phyloP scores from a whole-genome alignment of 2,888 invertebrate genomes.

The Nephrotoma guestfalica region DNA sequence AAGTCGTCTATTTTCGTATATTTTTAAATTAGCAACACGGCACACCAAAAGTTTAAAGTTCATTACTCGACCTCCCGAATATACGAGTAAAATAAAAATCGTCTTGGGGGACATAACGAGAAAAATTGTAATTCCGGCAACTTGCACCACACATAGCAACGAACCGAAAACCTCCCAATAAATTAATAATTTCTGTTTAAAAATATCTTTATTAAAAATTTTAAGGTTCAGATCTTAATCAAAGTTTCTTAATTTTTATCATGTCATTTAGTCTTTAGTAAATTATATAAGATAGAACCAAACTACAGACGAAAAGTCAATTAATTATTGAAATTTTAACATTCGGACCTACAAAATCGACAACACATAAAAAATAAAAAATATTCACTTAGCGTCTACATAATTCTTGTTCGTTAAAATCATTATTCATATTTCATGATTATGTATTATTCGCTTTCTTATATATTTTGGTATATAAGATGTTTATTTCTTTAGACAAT shows the following conservation, averaged over 20 bases:
- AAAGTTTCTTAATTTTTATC: background rate
- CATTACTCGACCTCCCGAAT: no score
- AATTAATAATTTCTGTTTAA: background rate
- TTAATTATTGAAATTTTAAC: background rate
- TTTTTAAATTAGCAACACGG: no score
- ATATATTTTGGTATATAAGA: background rate
- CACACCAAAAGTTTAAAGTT: no score
- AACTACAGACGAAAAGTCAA: background rate
- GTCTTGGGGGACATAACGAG: background rate
- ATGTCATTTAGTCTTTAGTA: background rate
- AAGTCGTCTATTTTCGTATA: no score
- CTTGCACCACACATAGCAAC: background rate
- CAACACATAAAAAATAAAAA: background rate
- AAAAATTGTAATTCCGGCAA: background rate
- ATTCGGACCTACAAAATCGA: background rate
- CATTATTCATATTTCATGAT: background rate
- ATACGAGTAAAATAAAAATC: background rate
- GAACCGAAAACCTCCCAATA: background rate
- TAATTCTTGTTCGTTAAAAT: background rate
- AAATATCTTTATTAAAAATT: background rate
- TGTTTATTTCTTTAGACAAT: background rate
- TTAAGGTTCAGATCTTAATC: background rate
- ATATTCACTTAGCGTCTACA: background rate
- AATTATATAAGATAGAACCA: background rate
- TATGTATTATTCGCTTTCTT: background rate